Percentiles rank a stretch among this genome's conserved stretches.
Conservation (phyloP, 2,888 invertebrate genomes). For the Heliconius charithonia region DNA sequence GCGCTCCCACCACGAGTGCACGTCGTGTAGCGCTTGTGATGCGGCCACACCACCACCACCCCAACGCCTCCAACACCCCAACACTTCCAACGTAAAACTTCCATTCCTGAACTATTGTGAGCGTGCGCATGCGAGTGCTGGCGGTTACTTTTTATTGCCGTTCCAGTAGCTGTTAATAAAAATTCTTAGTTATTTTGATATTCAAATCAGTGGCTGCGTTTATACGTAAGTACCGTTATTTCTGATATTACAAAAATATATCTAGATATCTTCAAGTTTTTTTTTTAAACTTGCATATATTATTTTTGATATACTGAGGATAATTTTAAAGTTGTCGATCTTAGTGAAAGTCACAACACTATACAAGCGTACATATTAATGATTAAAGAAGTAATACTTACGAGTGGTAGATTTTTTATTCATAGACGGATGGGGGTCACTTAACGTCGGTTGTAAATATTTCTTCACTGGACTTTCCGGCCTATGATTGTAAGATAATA, state of each 20-base stretch:
- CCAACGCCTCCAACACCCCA: slow-evolving; percentile 21
- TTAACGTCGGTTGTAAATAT: slow-evolving; percentile 91
- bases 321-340: too few relatives aligned
- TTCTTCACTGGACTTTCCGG: slow-evolving; percentile 92
- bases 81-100: neutral
- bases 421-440: slow-evolving; percentile 87
- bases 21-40: slow-evolving; percentile 85
- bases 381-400: slow-evolving; percentile 64
- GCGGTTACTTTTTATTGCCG: slow-evolving; percentile 59
- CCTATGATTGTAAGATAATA: slow-evolving; percentile 73
- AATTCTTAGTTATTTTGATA: neutral
- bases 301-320: too few relatives aligned
- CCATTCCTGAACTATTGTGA: slow-evolving; percentile 31
- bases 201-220: neutral
- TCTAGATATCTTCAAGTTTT: too few relatives aligned
- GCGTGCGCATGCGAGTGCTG: slow-evolving; percentile 46
- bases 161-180: slow-evolving; percentile 47
- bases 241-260: neutral
- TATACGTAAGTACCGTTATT: neutral
- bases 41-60: slow-evolving; percentile 62
- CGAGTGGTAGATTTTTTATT: slow-evolving; percentile 84
- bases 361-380: neutral
- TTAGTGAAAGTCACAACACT: too few relatives aligned
- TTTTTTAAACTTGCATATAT: too few relatives aligned
- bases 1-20: slow-evolving; percentile 94